Evolutionary conservation across 2,888 invertebrate genomes (phyloP).

Genomic region (Prosopocoilus inquinatus): DNA sequence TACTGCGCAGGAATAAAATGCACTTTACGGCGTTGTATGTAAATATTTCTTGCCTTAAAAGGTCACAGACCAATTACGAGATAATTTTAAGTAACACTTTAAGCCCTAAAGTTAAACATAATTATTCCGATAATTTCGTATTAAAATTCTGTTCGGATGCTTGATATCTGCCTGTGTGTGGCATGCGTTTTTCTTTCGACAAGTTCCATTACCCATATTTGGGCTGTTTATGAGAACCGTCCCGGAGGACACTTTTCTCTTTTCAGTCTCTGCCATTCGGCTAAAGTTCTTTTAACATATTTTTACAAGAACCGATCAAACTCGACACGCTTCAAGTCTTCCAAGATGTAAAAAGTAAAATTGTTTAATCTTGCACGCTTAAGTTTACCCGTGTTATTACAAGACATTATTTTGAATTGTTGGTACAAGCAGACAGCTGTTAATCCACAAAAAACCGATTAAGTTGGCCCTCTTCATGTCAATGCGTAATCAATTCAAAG

Average conservation of each 20-base stretch:
- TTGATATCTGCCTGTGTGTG: slow-evolving; percentile 16
- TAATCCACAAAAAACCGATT: no score
- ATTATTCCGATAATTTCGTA: slow-evolving; percentile 19
- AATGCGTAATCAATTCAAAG: not conserved
- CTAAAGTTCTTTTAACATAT: not conserved
- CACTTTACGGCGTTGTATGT: slow-evolving; percentile 6
- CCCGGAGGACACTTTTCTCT: slow-evolving; percentile 9
- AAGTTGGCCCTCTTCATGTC: not conserved
- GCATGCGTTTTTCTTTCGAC: slow-evolving; percentile 19
- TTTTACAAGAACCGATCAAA: no score
- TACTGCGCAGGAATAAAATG: not conserved
- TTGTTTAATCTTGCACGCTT: no score
- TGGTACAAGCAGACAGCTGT: no score
- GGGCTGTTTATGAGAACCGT: slow-evolving; percentile 15
- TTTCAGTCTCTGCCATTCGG: slow-evolving; percentile 2
- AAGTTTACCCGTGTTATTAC: no score
- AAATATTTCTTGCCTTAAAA: slow-evolving; percentile 13
- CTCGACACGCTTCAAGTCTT: no score
- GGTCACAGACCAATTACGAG: slow-evolving; percentile 11
- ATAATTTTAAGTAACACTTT: slow-evolving; percentile 14
- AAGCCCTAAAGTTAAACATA: slow-evolving; percentile 10
- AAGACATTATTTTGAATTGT: no score
- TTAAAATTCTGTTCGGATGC: slow-evolving; percentile 18
- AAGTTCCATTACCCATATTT: slow-evolving; percentile 22
- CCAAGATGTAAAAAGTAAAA: no score